Evolutionary conservation across 2,113 vertebrate species (phyloP).

Genomic region (Beaufortia kweichowensis): DNA sequence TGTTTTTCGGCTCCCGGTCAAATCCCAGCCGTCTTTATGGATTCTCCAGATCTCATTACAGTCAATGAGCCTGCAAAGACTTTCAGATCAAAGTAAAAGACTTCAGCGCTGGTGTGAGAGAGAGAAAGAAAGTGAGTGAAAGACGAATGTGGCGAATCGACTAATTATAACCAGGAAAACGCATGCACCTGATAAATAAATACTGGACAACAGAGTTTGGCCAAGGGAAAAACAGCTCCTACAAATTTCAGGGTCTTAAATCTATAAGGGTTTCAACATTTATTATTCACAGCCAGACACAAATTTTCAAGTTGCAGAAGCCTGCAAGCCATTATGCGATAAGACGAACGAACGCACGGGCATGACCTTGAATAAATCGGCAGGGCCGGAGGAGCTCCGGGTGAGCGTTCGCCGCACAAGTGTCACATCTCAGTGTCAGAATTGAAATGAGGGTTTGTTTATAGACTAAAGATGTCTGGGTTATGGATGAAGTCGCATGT

Average conservation of each 20-base stretch:
- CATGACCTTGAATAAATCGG: slow-evolving; percentile 74
- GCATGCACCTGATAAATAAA: slow-evolving; percentile 54
- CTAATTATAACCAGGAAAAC: slow-evolving; percentile 58
- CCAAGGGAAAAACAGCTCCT: slow-evolving; percentile 42
- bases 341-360: slow-evolving; percentile 58
- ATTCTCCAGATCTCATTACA: slow-evolving; percentile 78
- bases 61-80: slow-evolving; percentile 78
- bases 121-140: not conserved
- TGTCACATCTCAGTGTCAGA: slow-evolving; percentile 26
- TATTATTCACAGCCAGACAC: slow-evolving; percentile 54
- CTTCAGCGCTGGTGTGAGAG: slow-evolving; percentile 58
- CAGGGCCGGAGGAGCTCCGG: slow-evolving; percentile 32
- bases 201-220: slow-evolving; percentile 48
- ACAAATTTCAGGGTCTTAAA: slow-evolving; percentile 56
- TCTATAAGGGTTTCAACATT: slow-evolving; percentile 59
- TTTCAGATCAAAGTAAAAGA: slow-evolving; percentile 74
- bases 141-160: slow-evolving; percentile 51
- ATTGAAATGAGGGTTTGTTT: slow-evolving; percentile 39
- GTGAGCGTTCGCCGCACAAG: not conserved
- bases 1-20: slow-evolving; percentile 69
- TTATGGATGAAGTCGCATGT: slow-evolving; percentile 32
- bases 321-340: slow-evolving; percentile 56
- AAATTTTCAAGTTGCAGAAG: slow-evolving; percentile 59
- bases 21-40: slow-evolving; percentile 72
- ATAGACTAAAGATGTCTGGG: slow-evolving; percentile 26